Conservation (phyloP, 2,797 vertebrate species). For the Sparus aurata region DNA sequence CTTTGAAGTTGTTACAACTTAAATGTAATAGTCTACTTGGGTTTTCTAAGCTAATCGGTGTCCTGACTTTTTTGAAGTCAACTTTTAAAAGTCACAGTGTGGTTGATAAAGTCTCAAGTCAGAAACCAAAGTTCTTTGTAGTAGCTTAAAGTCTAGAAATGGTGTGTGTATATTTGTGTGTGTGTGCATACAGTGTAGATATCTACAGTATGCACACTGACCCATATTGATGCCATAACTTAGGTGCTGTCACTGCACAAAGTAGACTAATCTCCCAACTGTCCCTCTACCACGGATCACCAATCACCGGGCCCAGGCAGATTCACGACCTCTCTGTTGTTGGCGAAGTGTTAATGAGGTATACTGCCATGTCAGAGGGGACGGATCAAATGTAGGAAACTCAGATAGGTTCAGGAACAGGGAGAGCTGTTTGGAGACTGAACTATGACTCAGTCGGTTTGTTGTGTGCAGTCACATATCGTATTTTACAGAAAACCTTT, state of each 20-base stretch:
- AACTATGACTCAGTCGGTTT: not conserved
- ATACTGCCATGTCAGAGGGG: not conserved
- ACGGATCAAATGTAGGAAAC: not conserved
- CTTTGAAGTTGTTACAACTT: no score
- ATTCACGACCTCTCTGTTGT: slow-evolving; percentile 26
- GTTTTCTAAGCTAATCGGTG: no score
- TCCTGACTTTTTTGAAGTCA: no score
- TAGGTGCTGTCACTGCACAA: slow-evolving; percentile 9
- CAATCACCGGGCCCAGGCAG: slow-evolving; percentile 8
- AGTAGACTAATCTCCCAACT: not conserved
- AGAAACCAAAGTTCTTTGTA: no score
- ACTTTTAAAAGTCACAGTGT: no score
- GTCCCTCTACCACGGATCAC: slow-evolving; percentile 8
- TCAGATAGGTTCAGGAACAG: not conserved
- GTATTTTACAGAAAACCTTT: not conserved
- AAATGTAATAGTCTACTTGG: no score
- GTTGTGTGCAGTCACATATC: not conserved
- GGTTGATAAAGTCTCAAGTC: no score
- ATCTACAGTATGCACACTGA: slow-evolving; percentile 9
- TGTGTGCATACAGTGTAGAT: not conserved
- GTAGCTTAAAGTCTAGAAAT: no score
- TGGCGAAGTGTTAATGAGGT: slow-evolving; percentile 1
- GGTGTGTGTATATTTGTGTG: not conserved
- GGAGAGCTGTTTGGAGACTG: not conserved
- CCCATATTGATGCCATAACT: slow-evolving; percentile 25